These are phyloP conservation scores for Saccopteryx leptura DNA, from an alignment of 2,113 vertebrate species.

Conservation along the genomic window DNA sequence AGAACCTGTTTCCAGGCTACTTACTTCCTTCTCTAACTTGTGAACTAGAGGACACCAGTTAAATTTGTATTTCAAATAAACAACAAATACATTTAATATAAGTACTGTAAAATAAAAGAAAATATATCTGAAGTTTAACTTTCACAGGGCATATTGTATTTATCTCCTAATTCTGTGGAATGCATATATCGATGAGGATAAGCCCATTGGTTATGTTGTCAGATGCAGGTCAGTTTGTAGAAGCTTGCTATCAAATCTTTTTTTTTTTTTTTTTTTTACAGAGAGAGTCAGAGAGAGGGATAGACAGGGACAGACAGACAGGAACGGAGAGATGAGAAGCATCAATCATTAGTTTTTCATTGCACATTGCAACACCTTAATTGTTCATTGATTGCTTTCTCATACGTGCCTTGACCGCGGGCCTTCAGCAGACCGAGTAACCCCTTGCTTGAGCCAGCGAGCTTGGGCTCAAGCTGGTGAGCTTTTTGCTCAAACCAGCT, in stretches of 20 bases:
- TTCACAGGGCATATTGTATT: background rate
- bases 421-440: too few relatives aligned
- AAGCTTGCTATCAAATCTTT: background rate
- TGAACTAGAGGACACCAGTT: background rate
- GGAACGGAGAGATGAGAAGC: too few relatives aligned
- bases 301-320: too few relatives aligned
- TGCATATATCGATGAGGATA: background rate
- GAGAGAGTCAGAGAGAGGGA: too few relatives aligned
- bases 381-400: too few relatives aligned
- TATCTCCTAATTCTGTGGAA: background rate
- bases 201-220: background rate
- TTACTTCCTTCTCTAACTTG: background rate
- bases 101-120: background rate
- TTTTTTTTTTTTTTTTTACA: background rate
- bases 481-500: too few relatives aligned
- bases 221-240: background rate
- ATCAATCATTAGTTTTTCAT: too few relatives aligned
- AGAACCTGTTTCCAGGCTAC: background rate
- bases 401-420: too few relatives aligned
- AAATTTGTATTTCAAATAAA: slow-evolving; percentile 33
- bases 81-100: background rate
- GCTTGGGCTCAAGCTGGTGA: too few relatives aligned
- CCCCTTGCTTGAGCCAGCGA: too few relatives aligned
- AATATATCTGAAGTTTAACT: background rate
- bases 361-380: too few relatives aligned